phyloP scores from a whole-genome alignment of 2,113 vertebrate genomes.

The Larimichthys crocea region DNA sequence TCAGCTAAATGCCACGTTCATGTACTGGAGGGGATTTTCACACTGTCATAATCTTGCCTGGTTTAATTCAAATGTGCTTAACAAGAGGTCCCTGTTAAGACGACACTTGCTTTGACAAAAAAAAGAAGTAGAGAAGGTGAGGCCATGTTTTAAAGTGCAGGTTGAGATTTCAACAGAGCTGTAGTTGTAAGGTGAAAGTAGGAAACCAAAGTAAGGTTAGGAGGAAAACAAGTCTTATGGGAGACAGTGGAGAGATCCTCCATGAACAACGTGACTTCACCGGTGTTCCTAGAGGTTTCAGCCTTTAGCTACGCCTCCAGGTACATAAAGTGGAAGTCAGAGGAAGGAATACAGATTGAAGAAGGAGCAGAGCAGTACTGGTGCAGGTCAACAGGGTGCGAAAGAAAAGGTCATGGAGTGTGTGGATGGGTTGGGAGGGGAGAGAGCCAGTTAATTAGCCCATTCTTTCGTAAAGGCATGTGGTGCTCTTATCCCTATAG shows the following conservation, averaged over 20 bases:
- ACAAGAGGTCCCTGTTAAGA: slow-evolving; percentile 24
- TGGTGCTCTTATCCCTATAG: slow-evolving; percentile 57
- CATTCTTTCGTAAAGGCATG: slow-evolving; percentile 63
- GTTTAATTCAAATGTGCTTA: slow-evolving; percentile 64
- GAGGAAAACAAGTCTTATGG: slow-evolving; percentile 1
- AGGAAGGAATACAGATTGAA: slow-evolving; percentile 33
- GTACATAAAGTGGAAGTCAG: slow-evolving; percentile 13
- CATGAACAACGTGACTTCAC: slow-evolving; percentile 22
- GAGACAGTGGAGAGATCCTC: slow-evolving; percentile 34
- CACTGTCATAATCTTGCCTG: slow-evolving; percentile 20
- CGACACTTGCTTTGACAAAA: slow-evolving; percentile 14
- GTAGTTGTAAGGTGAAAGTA: slow-evolving; percentile 42
- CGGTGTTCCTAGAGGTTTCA: slow-evolving; percentile 31
- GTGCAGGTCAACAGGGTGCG: slow-evolving; percentile 36
- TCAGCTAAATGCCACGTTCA: slow-evolving; percentile 18
- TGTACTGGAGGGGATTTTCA: slow-evolving; percentile 51
- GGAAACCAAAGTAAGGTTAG: slow-evolving; percentile 33
- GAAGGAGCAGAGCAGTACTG: not conserved
- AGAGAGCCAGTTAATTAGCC: slow-evolving; percentile 61
- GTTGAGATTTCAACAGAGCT: slow-evolving; percentile 29
- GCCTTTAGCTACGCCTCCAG: slow-evolving; percentile 39
- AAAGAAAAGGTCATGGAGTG: slow-evolving; percentile 54
- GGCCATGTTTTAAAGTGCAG: slow-evolving; percentile 42
- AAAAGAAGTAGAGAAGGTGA: slow-evolving; percentile 3
- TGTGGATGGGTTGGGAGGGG: slow-evolving; percentile 11